Base-by-base conservation (phyloP, 2,797 vertebrate genomes). In the Gymnoscopelus microlampas region DNA sequence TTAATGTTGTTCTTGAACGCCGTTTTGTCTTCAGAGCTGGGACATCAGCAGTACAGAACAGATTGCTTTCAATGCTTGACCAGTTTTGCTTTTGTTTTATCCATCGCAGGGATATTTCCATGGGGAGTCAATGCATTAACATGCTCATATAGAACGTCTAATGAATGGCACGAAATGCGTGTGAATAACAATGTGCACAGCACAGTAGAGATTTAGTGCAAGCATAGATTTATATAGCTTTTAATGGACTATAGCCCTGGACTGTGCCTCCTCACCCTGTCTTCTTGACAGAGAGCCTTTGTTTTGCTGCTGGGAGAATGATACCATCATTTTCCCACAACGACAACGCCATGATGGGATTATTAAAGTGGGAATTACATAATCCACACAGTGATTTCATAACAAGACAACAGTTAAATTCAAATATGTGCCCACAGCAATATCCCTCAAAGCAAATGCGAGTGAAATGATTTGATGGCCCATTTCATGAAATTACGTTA, bases 291-390 rank as follows among this genome's bases (percentile, higher is more conserved):
- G 82, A 74, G 68, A 71, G 60, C 66, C 77, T 85, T 88, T 83
- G 73, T 86, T 80, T 80, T 68, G 51, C 74, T 10, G 53, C 73
- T 66, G 58, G 71, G 63, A 71, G 66, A 85, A 65, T 58, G 50
- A 85, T 86, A 79, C 78, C 80, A 82, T 76, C 39, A 19, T 56
- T 75, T 57, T 4, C 51, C 51, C 60, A 66, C 49, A 73, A 60
- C 82, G 77, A 64, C 75, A 84, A 67, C 63, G 66, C 32, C 63
- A 62, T 87, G 81, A 90, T 82, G 71, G 78, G 83, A 89, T 91
- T 85, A 85, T 73, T 57, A 85, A 85, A 87, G 66, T 64, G 63
- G 63, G 74, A 81, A 75, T 83, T 74, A 35, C 66, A 68, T 86
- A 88, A 91, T 88, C 79, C 78, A 72, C 63, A 50, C 50, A 75